phyloP scores from a whole-genome alignment of 2,888 invertebrate genomes.

The Meteorus colon region DNA sequence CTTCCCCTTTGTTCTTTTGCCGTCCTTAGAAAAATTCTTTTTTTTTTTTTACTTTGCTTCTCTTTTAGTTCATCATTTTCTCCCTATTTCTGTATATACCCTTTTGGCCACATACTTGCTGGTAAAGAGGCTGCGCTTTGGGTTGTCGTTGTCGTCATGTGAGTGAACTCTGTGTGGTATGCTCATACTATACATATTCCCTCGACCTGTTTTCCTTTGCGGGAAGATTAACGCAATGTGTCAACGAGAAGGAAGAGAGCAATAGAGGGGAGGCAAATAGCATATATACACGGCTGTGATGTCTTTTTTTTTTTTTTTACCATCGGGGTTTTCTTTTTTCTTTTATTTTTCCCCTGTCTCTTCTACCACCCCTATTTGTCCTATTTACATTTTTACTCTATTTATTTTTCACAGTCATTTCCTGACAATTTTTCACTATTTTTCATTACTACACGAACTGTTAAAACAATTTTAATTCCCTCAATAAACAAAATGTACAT shows the following conservation, averaged over 20 bases:
- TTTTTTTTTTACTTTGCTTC: neutral
- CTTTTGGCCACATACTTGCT: constrained; percentile 26
- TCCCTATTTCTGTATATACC: neutral
- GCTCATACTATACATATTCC: constrained; percentile 29
- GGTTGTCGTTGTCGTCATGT: constrained; percentile 25
- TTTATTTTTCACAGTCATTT: neutral
- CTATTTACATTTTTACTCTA: constrained; percentile 12
- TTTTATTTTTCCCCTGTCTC: neutral
- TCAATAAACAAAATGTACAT: constrained; percentile 22
- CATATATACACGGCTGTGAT: constrained; percentile 28
- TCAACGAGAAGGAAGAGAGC: constrained; percentile 34
- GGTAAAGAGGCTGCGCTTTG: constrained; percentile 26
- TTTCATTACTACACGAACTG: neutral
- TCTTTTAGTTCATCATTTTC: constrained; percentile 11
- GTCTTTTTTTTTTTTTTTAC: constrained; percentile 27
- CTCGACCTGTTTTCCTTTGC: constrained; percentile 60
- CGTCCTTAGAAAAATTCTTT: constrained; percentile 20
- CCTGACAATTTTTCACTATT: neutral
- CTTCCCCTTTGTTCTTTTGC: constrained; percentile 26
- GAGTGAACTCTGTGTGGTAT: neutral
- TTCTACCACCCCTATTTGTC: constrained; percentile 11
- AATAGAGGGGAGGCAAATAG: neutral
- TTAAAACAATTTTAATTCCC: constrained; percentile 16
- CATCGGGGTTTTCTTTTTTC: neutral
- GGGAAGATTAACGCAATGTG: constrained; percentile 60